A percentile compares a stretch with the other conserved stretches of the same genome.
Conservation (phyloP, 1,140 invertebrate species). For the Eueides isabella region DNA sequence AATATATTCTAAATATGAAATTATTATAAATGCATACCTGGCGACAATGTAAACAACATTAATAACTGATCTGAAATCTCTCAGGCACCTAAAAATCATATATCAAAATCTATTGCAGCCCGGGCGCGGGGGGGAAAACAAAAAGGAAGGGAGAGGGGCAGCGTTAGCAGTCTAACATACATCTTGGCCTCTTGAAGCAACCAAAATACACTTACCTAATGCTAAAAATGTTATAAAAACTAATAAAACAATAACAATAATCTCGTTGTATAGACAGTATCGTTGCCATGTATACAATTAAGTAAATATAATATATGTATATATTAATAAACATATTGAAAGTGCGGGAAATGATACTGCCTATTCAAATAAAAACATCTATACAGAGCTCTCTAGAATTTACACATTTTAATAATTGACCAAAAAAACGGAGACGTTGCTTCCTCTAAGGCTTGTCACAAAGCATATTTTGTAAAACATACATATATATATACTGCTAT, state of each 20-base stretch:
- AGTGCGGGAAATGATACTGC: conserved; percentile 67
- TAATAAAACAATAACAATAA: conserved; percentile 66
- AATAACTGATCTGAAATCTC: conserved; percentile 76
- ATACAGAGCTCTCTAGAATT: conserved; percentile 72
- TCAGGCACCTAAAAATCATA: conserved; percentile 81
- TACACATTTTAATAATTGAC: conserved; percentile 67
- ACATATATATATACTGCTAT: conserved; percentile 52
- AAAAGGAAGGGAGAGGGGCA: conserved; percentile 73
- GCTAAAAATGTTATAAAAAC: conserved; percentile 72
- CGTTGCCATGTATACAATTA: conserved; percentile 48
- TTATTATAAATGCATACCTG: conserved; percentile 74
- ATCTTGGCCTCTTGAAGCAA: conserved; percentile 81
- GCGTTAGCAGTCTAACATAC: conserved; percentile 80
- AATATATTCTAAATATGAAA: conserved; percentile 9
- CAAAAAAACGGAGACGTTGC: conserved; percentile 51
- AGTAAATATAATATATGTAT: conserved; percentile 21
- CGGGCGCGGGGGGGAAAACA: conserved; percentile 69
- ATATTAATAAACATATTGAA: conserved; percentile 20
- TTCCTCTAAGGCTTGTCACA: conserved; percentile 68
- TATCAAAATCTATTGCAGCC: conserved; percentile 76
- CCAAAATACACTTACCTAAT: conserved; percentile 81
- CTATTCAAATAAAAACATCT: conserved; percentile 74
- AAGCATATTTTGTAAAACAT: conserved; percentile 52
- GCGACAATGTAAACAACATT: conserved; percentile 83
- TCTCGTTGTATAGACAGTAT: conserved; percentile 69